phyloP scores from a whole-genome alignment of 35 echinoderm and acorn worm genomes.

The Ophioderma brevispina region DNA sequence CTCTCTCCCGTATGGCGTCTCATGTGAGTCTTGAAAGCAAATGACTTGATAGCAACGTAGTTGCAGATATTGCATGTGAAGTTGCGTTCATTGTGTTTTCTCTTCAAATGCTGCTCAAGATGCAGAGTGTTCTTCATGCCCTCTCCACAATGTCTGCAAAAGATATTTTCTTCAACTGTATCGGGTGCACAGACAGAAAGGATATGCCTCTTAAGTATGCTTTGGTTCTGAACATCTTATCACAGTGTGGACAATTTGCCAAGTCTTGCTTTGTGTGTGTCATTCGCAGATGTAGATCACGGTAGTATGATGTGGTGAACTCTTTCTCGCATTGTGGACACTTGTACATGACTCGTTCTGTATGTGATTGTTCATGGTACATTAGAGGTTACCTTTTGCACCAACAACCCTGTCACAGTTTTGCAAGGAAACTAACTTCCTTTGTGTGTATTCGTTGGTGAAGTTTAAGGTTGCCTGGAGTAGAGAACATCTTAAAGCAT shows the following conservation, averaged over 20 bases:
- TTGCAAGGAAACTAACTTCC: neutral
- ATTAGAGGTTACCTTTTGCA: neutral
- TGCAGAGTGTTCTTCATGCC: neutral
- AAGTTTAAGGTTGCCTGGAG: neutral
- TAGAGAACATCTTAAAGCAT: neutral
- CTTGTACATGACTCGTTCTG: neutral
- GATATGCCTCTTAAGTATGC: neutral
- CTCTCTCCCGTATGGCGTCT: constrained; percentile 85
- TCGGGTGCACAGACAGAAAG: neutral
- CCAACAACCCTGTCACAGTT: neutral
- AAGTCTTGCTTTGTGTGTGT: neutral
- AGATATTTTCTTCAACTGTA: neutral
- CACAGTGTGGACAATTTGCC: neutral
- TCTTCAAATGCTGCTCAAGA: neutral
- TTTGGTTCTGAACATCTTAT: neutral
- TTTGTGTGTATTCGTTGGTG: neutral
- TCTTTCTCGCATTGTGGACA: neutral
- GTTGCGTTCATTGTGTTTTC: neutral
- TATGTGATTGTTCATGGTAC: neutral
- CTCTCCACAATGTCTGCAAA: neutral
- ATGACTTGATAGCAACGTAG: neutral
- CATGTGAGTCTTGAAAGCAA: constrained; percentile 37
- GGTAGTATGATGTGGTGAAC: neutral
- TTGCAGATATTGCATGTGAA: neutral
- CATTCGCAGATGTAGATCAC: neutral